Percentiles rank a stretch among this genome's conserved stretches.
phyloP scores from a whole-genome alignment of 2,888 invertebrate genomes.

The Gastrophysa polygoni region DNA sequence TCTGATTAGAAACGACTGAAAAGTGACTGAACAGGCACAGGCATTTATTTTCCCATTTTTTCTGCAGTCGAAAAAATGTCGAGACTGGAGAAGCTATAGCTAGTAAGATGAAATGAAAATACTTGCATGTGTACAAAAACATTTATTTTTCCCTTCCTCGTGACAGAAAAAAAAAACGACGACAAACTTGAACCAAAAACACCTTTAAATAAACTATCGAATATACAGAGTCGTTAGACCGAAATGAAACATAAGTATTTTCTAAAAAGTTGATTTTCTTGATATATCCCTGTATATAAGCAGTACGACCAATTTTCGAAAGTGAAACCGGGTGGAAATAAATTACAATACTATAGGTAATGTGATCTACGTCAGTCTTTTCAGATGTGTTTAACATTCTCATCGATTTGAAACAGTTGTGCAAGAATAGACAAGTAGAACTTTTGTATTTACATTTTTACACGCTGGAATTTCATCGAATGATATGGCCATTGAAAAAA shows the following conservation, averaged over 20 bases:
- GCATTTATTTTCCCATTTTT: neutral
- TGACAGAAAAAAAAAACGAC: too few relatives aligned
- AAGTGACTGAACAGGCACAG: too few relatives aligned
- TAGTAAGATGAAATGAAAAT: neutral
- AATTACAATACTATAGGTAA: too few relatives aligned
- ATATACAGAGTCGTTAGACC: too few relatives aligned
- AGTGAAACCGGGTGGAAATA: too few relatives aligned
- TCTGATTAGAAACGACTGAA: constrained; percentile 21
- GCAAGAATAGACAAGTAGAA: neutral
- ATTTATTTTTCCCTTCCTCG: neutral
- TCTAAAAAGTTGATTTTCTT: too few relatives aligned
- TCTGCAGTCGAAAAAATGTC: neutral
- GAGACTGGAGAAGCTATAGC: too few relatives aligned
- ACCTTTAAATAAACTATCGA: too few relatives aligned
- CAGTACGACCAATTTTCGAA: too few relatives aligned
- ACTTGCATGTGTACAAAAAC: neutral
- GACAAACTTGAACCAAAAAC: too few relatives aligned
- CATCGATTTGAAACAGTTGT: neutral
- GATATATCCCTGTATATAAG: too few relatives aligned
- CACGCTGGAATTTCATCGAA: constrained; percentile 26
- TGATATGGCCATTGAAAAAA: constrained; percentile 30
- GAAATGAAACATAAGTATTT: too few relatives aligned
- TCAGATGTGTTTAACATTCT: neutral
- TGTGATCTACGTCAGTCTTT: neutral
- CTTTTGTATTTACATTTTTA: constrained; percentile 29